A percentile compares a stretch with the other conserved stretches of the same genome.
phyloP scores from a whole-genome alignment of 2,113 vertebrate genomes.

The Glaucidium brasilianum region DNA sequence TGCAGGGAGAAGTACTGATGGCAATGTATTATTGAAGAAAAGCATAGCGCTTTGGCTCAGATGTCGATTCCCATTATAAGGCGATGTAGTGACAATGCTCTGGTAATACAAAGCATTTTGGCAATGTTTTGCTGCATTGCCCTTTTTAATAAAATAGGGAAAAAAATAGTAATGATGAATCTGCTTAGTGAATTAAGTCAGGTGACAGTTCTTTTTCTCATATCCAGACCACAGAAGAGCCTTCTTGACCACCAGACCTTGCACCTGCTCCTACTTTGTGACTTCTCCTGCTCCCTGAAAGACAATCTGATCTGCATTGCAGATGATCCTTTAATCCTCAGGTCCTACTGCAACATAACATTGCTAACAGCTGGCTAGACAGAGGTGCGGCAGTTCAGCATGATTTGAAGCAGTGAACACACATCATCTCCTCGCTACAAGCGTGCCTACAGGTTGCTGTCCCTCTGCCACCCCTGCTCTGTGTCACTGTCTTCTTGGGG shows the following conservation, averaged over 20 bases:
- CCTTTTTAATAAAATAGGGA: background rate
- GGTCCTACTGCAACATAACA: background rate
- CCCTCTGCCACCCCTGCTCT: background rate
- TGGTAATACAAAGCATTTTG: background rate
- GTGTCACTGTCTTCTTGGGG: background rate
- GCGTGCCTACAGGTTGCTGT: background rate
- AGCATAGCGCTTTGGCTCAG: background rate
- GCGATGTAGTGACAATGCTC: background rate
- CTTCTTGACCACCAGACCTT: background rate
- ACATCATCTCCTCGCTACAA: background rate
- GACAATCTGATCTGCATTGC: conserved; percentile 2
- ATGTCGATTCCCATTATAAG: background rate
- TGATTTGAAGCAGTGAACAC: background rate
- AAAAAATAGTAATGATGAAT: background rate
- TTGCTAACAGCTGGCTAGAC: background rate
- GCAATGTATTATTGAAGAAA: conserved; percentile 27
- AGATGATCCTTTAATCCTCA: background rate
- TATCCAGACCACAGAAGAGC: background rate
- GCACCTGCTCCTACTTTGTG: background rate
- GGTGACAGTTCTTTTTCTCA: background rate
- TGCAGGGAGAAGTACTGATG: background rate
- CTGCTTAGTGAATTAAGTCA: background rate
- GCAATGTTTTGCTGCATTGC: background rate
- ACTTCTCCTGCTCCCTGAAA: background rate
- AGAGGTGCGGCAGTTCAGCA: background rate